These are phyloP conservation scores for Cryptus armator DNA, from an alignment of 2,888 invertebrate species.

Conservation along the genomic window DNA sequence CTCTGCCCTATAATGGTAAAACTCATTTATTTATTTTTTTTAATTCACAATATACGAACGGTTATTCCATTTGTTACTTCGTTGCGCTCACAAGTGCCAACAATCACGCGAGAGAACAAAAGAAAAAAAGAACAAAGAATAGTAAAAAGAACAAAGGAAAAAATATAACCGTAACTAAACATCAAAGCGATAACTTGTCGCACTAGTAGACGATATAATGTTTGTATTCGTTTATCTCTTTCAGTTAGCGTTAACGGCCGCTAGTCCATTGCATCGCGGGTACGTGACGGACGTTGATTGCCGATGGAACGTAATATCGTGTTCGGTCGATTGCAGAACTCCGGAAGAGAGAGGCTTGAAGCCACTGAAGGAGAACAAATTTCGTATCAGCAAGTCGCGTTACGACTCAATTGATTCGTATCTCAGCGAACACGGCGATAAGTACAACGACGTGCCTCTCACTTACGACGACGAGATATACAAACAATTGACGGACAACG, in stretches of 20 bases:
- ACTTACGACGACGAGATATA: conserved; percentile 94
- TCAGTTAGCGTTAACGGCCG: conserved; percentile 97
- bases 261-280: conserved; percentile 97
- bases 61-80: too few relatives aligned
- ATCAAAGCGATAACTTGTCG: neutral
- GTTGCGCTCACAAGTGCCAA: too few relatives aligned
- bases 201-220: neutral
- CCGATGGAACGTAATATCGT: conserved; percentile 98
- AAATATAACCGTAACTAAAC: neutral
- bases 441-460: conserved; percentile 97
- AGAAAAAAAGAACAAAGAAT: too few relatives aligned
- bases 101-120: too few relatives aligned
- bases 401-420: conserved; percentile 99
- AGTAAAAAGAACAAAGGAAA: neutral
- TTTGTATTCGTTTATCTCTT: conserved; percentile 39
- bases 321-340: conserved; percentile 98
- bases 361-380: conserved; percentile 91
- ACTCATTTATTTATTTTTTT: conserved; percentile 30
- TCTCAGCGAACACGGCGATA: conserved; percentile 94
- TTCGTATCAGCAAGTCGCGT: conserved; percentile 96
- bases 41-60: conserved; percentile 37
- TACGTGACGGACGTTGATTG: conserved; percentile 98
- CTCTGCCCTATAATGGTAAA: conserved; percentile 97
- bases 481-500: conserved; percentile 92
- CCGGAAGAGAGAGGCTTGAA: conserved; percentile 95